Evolutionary conservation across 2,888 invertebrate species (phyloP).

Genomic region (Nymphalis polychloros): DNA sequence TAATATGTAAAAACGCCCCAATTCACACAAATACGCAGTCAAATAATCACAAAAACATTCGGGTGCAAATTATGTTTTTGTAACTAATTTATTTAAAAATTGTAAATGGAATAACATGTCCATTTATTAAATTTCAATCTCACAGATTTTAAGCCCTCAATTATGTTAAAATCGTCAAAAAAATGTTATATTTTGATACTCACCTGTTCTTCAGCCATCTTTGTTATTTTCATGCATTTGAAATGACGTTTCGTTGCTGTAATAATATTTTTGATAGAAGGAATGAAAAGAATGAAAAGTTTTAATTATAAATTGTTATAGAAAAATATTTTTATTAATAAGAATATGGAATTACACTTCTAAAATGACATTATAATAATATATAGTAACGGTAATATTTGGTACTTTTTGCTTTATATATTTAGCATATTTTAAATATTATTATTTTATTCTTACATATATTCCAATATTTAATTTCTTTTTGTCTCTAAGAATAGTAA

Average conservation of each 20-base stretch:
- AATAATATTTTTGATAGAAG: conserved; percentile 17
- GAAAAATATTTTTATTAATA: neutral
- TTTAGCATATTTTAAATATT: no score
- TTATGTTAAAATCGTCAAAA: conserved; percentile 64
- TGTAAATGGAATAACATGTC: neutral
- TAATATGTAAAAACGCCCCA: conserved; percentile 22
- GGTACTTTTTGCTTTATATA: no score
- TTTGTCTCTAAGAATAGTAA: no score
- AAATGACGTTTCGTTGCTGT: conserved; percentile 61
- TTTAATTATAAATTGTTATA: neutral
- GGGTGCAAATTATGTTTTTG: neutral
- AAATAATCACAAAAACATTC: conserved; percentile 28
- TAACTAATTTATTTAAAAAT: conserved; percentile 9
- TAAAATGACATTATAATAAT: no score
- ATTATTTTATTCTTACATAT: no score
- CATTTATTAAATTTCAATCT: neutral
- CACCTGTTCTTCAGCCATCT: conserved; percentile 91
- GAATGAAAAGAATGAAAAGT: conserved; percentile 11
- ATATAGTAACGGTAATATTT: no score
- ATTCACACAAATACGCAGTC: conserved; percentile 34
- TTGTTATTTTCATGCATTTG: conserved; percentile 81
- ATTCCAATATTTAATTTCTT: no score
- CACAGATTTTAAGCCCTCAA: conserved; percentile 27
- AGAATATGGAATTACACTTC: neutral
- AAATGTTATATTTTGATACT: conserved; percentile 79